These are phyloP conservation scores for Sardinella longiceps DNA, from an alignment of 2,797 vertebrate species.

Conservation along the genomic window DNA sequence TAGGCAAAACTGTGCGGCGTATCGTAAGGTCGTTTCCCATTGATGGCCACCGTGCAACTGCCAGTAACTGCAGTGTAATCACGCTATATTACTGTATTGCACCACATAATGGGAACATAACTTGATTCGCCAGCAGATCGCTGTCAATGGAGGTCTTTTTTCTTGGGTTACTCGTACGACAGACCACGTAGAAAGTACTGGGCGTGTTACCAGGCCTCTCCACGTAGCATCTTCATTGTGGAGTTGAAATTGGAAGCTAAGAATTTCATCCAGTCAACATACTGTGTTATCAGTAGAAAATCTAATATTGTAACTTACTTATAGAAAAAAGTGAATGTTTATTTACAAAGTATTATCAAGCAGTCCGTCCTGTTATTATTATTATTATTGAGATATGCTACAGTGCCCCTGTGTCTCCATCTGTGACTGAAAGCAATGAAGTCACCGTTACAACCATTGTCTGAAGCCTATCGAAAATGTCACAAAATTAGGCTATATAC, in stretches of 20 bases:
- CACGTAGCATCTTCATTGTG: slow-evolving; percentile 34
- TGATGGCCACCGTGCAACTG: not conserved
- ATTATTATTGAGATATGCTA: not conserved
- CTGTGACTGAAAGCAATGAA: slow-evolving; percentile 15
- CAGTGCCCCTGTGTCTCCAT: not conserved
- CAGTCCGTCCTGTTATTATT: slow-evolving; percentile 7
- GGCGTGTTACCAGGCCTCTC: slow-evolving; percentile 36
- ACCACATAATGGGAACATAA: not conserved
- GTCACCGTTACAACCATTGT: slow-evolving; percentile 12
- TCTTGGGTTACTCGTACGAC: slow-evolving; percentile 15
- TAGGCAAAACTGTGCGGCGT: not conserved
- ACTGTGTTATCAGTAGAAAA: not conserved
- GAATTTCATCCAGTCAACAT: not conserved
- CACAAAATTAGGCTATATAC: not conserved
- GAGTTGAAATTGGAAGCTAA: not conserved
- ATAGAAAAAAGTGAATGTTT: not conserved
- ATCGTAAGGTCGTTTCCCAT: not conserved
- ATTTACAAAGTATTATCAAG: not conserved
- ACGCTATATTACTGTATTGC: not conserved
- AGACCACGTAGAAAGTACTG: slow-evolving; percentile 25
- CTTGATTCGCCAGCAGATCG: not conserved
- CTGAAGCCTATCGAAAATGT: not conserved
- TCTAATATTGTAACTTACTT: not conserved
- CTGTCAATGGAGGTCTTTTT: slow-evolving; percentile 11
- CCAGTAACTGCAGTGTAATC: not conserved